Evolutionary conservation across 2,113 vertebrate genomes (phyloP), one percentile per base, ranked within the genome.

Genomic region (Hyperopisus bebe): DNA sequence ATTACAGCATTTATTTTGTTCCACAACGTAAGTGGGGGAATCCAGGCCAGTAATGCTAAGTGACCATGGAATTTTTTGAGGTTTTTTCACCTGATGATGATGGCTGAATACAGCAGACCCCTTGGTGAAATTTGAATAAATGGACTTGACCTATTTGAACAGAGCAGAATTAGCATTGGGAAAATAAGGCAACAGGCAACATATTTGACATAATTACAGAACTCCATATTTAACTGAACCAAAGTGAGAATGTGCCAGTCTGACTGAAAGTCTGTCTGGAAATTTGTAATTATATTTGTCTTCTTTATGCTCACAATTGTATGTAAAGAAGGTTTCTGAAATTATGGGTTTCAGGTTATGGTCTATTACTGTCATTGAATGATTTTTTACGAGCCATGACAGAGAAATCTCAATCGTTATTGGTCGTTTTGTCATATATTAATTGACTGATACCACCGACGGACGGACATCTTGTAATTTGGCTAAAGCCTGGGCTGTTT

Each of bases 201-300:
- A 84, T 21, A 42, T 47, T 47, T 84, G 82, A 84, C 82, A 47
- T 84, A 44, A 84, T 84, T 84, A 84, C 82, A 84, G 44, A 47
- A 84, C 21, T 5, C 44, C 82, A 84, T 84, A 47, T 84, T 46
- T 84, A 84, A 84, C 82, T 84, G 42, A 84, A 47, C 82, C 39
- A 35, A 84, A 84, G 19, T 84, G 82, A 84, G 44, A 84, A 47
- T 84, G 82, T 84, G 82, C 46, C 42, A 84, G 82, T 19, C 44
- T 84, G 39, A 13, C 21, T 47, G 82, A 44, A 84, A 84, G 42
- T 82, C 44, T 44, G 77, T 39, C 39, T 82, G n/a, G n/a, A 44
- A 82, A 39, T 82, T 82, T 82, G 31, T 82, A 39, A 44, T 82
- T 82, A 39, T 82, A 82, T 44, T 82, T 44, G 42, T 82, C 13